Evolutionary conservation across 2,888 invertebrate genomes (phyloP), one percentile per base, ranked within the genome.

Genomic region (Atethmia centrago): DNA sequence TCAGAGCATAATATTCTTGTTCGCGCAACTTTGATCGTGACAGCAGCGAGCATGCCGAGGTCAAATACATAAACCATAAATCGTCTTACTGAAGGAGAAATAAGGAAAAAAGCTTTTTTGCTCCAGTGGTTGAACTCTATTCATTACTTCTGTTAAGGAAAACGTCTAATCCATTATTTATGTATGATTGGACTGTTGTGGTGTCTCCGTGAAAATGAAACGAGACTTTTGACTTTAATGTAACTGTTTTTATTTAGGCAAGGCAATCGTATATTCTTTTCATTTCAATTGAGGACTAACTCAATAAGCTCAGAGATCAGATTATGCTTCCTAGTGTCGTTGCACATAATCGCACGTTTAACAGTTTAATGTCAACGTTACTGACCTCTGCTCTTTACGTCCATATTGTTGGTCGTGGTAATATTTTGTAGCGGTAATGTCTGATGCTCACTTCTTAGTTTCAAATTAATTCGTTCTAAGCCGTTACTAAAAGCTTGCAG

Each of bases 51-150:
- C 85, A 88, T 82, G 88, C 88, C 92, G 93, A 94, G 94, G 94
- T 93, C 93, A 92, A 93, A 93, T 90, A 93, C 90, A 94, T 93
- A 93, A 94, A 91, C 93, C 90, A 93, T 94, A 94, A 94, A 94
- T 94, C 90, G 91, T 91, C 90, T 90, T 89, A 88, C 89, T 91
- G 83, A 88, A 89, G 88, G 87, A 90, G 90, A 92, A 92, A 92
- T 91, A 89, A 89, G 87, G 88, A 88, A 89, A 91, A 93, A 90
- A 90, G 87, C 84, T 85, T 88, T 91, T 92, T 90, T 91, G 89
- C 90, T 88, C 88, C 87, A 90, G 86, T 90, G 90, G 90, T 92
- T 90, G 88, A 91, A 90, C 88, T 90, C 88, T 90, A 90, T 93
- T 93, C 91, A 92, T 93, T 92, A 92, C 90, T 92, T 90, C 86